Percentiles rank a stretch among this genome's conserved stretches.
These are phyloP conservation scores for Heliothis subflexa DNA, from an alignment of 1,140 invertebrate species.

Conservation along the genomic window DNA sequence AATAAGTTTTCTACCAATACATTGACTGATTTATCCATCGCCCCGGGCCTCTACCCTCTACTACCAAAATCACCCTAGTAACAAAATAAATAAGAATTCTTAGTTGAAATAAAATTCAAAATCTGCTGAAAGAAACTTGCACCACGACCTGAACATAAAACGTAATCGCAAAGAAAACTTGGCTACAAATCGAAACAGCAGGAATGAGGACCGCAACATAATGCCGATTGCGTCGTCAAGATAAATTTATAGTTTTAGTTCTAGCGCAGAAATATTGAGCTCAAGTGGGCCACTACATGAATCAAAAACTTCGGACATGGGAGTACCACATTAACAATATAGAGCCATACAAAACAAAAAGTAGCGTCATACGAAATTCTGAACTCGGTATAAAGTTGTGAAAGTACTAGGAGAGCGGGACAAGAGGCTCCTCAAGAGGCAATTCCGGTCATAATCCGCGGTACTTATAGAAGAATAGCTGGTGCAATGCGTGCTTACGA, in stretches of 20 bases:
- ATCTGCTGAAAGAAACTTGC: neutral
- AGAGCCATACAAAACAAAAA: slow-evolving; percentile 19
- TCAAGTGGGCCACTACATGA: slow-evolving; percentile 18
- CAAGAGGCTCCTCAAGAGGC: slow-evolving; percentile 68
- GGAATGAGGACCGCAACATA: slow-evolving; percentile 1
- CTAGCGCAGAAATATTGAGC: slow-evolving; percentile 2
- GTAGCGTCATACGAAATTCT: slow-evolving; percentile 37
- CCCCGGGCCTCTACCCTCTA: too few relatives aligned
- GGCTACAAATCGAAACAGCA: neutral
- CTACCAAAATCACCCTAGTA: too few relatives aligned
- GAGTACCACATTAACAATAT: slow-evolving; percentile 8
- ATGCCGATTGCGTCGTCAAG: slow-evolving; percentile 12
- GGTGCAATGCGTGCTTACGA: slow-evolving; percentile 76
- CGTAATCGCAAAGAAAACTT: slow-evolving; percentile 13
- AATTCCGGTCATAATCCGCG: slow-evolving; percentile 74
- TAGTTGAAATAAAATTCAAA: too few relatives aligned
- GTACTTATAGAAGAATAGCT: slow-evolving; percentile 76
- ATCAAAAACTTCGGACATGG: slow-evolving; percentile 30
- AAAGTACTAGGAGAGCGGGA: slow-evolving; percentile 53
- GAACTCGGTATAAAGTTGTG: slow-evolving; percentile 50
- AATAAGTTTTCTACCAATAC: too few relatives aligned
- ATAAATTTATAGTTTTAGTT: slow-evolving; percentile 7
- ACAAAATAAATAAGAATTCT: too few relatives aligned
- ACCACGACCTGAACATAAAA: neutral
- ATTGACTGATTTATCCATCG: too few relatives aligned